Base-by-base conservation (phyloP, 1,140 invertebrate genomes). In the Macrobrachium rosenbergii region DNA sequence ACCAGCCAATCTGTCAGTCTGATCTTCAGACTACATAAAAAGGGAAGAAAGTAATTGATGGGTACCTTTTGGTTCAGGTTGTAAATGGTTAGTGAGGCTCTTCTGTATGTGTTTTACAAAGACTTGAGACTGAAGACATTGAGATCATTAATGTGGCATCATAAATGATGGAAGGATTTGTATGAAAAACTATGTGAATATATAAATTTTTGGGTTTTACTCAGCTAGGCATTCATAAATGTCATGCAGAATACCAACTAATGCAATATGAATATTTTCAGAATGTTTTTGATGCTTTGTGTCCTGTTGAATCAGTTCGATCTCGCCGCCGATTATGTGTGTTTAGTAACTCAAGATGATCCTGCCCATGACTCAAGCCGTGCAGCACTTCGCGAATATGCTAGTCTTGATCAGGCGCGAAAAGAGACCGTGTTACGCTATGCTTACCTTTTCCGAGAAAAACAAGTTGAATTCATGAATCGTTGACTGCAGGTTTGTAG, bases 261-360 rank as follows among this genome's bases (percentile, higher is more conserved):
- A 14, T 21, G 6, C 12, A 60, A 60, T 63, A 6, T 23, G 3
- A 58, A 52, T 59, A 75, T 90, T 91, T 91, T 6, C 91, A 95
- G 94, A 93, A 92, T 78, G 92, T 96, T 81, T 94, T 97, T 90
- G 96, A 98, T 91, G 94, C 95, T 6, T 93, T 99, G 23, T 99
- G 98, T 92, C 98, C 98, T 0, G 94, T 95, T 72, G 96, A 97
- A 92, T 95, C 95, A 93, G 94, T 95, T 84, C 94, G 95, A 83
- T 94, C 95, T 16, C 94, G 95, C n/a, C 96, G 97, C 90, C 95
- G 95, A 21, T 92, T 99, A 19, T 99, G 97, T 92, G 96, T 97
- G 94, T 98, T 89, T 99, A 19, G 94, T 99, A 28, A 96, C 96
- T 0, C 94, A 95, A 90, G 95, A 96, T 89, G 89, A 83, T 16